A percentile compares a stretch with the other conserved stretches of the same genome.
phyloP scores from a whole-genome alignment of 2,113 vertebrate genomes.

The Trichomycterus rosablanca region DNA sequence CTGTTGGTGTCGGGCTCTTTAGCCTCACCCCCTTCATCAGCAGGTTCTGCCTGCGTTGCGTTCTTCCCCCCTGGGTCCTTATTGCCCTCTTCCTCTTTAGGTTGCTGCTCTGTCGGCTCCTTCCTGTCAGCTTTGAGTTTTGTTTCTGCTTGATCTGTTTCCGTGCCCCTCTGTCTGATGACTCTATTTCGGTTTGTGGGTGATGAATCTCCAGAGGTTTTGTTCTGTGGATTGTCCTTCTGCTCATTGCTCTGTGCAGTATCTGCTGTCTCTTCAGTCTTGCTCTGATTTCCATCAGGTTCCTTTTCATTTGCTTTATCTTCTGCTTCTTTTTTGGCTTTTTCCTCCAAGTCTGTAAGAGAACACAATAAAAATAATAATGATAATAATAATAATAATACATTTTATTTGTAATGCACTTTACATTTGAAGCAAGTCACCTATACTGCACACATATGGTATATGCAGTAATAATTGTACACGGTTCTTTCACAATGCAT shows the following conservation, averaged over 20 bases:
- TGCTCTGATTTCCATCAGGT: constrained; percentile 46
- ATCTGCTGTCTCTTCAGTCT: constrained; percentile 48
- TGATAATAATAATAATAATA: too few relatives aligned
- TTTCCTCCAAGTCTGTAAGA: constrained; percentile 65
- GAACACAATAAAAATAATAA: neutral
- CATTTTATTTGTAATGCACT: too few relatives aligned
- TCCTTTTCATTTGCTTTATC: constrained; percentile 58
- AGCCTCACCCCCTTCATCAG: neutral
- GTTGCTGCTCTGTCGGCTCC: constrained; percentile 37
- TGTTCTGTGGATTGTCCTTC: constrained; percentile 23
- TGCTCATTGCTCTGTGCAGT: constrained; percentile 43
- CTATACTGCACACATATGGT: neutral
- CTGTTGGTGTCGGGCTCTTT: constrained; percentile 31
- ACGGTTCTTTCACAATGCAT: neutral
- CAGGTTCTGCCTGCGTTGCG: constrained; percentile 39
- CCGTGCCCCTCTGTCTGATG: constrained; percentile 8
- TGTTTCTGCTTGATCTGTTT: constrained; percentile 38
- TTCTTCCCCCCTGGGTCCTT: constrained; percentile 41
- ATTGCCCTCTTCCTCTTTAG: constrained; percentile 40
- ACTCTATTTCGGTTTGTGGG: constrained; percentile 21
- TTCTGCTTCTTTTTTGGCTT: constrained; percentile 48
- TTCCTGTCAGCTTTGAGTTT: constrained; percentile 4
- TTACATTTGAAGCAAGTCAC: neutral
- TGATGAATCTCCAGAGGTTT: constrained; percentile 15
- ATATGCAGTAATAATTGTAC: neutral